These are phyloP conservation scores for Cataglyphis livida DNA, from an alignment of 2,888 invertebrate species.

Conservation along the genomic window DNA sequence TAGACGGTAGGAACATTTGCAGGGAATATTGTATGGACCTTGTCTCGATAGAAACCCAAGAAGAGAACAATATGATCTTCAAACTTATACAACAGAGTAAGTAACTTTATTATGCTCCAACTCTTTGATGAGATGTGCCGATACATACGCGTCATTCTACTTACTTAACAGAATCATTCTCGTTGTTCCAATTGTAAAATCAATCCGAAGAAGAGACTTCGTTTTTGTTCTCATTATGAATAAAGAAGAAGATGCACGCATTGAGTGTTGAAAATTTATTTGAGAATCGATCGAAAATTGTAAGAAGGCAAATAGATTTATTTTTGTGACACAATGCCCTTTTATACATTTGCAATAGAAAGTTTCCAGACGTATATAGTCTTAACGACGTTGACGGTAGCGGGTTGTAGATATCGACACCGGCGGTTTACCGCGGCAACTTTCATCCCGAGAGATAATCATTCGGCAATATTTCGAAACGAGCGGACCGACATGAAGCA, in stretches of 20 bases:
- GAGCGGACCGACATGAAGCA: slow-evolving; percentile 42
- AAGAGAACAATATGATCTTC: slow-evolving; percentile 96
- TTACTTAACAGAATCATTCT: slow-evolving; percentile 24
- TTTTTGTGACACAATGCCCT: slow-evolving; percentile 50
- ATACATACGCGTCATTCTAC: neutral
- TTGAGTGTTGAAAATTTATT: neutral
- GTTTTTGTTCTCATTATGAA: neutral
- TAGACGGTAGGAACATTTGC: slow-evolving; percentile 96
- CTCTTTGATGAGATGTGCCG: slow-evolving; percentile 13
- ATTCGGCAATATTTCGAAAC: slow-evolving; percentile 69
- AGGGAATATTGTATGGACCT: slow-evolving; percentile 98
- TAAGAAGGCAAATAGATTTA: slow-evolving; percentile 16
- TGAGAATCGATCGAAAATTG: neutral
- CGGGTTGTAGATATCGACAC: slow-evolving; percentile 32
- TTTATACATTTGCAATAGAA: slow-evolving; percentile 63
- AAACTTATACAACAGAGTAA: slow-evolving; percentile 94
- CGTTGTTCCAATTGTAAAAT: slow-evolving; percentile 27
- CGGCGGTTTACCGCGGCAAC: slow-evolving; percentile 63
- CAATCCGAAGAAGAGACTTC: slow-evolving; percentile 13
- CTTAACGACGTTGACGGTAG: slow-evolving; percentile 20
- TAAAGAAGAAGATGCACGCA: slow-evolving; percentile 1
- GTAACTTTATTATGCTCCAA: slow-evolving; percentile 75
- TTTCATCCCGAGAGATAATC: slow-evolving; percentile 64
- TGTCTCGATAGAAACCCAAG: slow-evolving; percentile 95
- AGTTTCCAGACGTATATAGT: slow-evolving; percentile 50